A percentile compares a stretch with the other conserved stretches of the same genome.
These are phyloP conservation scores for Papilio demoleus DNA, from an alignment of 2,888 invertebrate genomes.

Conservation along the genomic window DNA sequence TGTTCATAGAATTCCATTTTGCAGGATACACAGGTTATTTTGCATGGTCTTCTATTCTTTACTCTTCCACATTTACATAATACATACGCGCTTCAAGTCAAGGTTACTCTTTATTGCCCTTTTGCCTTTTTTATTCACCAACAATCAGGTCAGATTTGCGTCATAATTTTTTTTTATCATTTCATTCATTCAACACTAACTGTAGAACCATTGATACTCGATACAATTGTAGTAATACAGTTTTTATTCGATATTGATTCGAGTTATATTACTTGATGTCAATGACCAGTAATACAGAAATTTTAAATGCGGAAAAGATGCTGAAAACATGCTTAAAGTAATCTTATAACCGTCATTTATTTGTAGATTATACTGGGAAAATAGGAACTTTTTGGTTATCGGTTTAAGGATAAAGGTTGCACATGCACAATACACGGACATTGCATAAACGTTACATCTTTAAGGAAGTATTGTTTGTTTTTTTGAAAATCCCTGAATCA, in stretches of 20 bases:
- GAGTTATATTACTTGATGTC: not conserved
- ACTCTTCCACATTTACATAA: not conserved
- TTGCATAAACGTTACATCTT: not conserved
- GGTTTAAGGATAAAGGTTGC: too few relatives aligned
- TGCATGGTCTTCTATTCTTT: not conserved
- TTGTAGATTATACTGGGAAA: too few relatives aligned
- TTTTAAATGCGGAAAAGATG: too few relatives aligned
- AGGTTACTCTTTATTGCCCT: slow-evolving; percentile 7
- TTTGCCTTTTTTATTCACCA: slow-evolving; percentile 5
- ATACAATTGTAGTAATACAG: not conserved
- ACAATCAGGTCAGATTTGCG: slow-evolving; percentile 11
- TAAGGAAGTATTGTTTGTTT: not conserved
- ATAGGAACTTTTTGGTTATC: too few relatives aligned
- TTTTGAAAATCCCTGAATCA: not conserved
- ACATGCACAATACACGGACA: too few relatives aligned
- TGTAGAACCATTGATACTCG: not conserved
- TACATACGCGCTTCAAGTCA: not conserved
- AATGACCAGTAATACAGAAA: not conserved
- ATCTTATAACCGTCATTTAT: too few relatives aligned
- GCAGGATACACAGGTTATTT: not conserved
- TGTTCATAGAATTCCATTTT: not conserved
- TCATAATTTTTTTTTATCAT: not conserved
- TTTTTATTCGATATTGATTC: not conserved
- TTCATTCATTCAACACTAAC: not conserved
- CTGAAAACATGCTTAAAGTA: too few relatives aligned